phyloP scores from a whole-genome alignment of 2,797 vertebrate species.

The Enteromius afrohamiltoni region DNA sequence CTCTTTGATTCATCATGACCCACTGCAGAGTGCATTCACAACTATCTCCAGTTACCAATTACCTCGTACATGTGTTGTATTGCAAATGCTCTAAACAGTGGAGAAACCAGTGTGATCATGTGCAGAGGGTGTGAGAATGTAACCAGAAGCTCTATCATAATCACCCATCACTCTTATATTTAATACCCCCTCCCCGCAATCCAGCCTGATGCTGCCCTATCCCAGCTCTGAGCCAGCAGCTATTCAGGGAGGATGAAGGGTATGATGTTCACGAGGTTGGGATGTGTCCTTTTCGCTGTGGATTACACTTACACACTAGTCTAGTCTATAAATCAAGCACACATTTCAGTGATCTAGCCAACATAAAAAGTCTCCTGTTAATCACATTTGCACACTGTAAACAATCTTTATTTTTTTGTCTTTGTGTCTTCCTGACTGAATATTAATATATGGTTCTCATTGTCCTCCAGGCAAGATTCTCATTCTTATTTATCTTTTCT shows the following conservation, averaged over 20 bases:
- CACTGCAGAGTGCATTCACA: slow-evolving; percentile 16
- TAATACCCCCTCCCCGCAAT: slow-evolving; percentile 12
- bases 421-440: slow-evolving; percentile 27
- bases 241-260: slow-evolving; percentile 62
- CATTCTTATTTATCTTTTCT: slow-evolving; percentile 7
- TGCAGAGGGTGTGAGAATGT: slow-evolving; percentile 30
- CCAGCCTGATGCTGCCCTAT: slow-evolving; percentile 18
- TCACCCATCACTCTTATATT: slow-evolving; percentile 27
- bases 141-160: slow-evolving; percentile 42
- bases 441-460: neutral
- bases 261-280: slow-evolving; percentile 47
- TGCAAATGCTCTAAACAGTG: slow-evolving; percentile 25
- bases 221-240: slow-evolving; percentile 48
- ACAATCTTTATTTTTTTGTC: slow-evolving; percentile 26
- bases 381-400: slow-evolving; percentile 1
- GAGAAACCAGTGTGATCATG: slow-evolving; percentile 17
- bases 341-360: slow-evolving; percentile 11
- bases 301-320: slow-evolving; percentile 19
- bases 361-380: slow-evolving; percentile 3
- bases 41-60: slow-evolving; percentile 43
- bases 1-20: slow-evolving; percentile 46
- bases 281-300: slow-evolving; percentile 38
- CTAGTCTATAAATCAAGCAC: slow-evolving; percentile 17
- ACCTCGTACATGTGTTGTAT: slow-evolving; percentile 22
- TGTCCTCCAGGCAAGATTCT: neutral